Percentiles rank a stretch among this genome's conserved stretches.
phyloP scores from a whole-genome alignment of 2,113 vertebrate genomes.

The Thryonomys swinderianus region DNA sequence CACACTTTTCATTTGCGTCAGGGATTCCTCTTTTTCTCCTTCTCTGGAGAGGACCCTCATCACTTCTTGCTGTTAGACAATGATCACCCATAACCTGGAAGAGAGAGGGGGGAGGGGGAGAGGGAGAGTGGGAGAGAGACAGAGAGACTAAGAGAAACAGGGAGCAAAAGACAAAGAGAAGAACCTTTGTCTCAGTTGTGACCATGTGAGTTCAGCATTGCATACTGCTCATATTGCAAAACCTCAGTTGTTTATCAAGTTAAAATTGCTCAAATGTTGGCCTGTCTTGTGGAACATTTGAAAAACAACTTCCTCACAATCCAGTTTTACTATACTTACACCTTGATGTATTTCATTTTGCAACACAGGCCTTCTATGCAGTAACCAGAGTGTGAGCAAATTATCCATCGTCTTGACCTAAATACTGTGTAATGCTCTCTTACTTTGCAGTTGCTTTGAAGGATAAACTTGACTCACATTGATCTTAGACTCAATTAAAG shows the following conservation, averaged over 20 bases:
- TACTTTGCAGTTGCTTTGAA: neutral
- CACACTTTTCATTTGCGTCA: neutral
- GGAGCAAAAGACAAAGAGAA: no score
- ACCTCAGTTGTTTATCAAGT: neutral
- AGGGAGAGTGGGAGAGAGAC: no score
- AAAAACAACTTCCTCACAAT: neutral
- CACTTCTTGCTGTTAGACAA: neutral
- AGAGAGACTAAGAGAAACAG: no score
- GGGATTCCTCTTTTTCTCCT: neutral
- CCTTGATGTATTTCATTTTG: neutral
- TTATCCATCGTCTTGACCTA: neutral
- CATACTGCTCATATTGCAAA: neutral
- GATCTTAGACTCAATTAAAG: neutral
- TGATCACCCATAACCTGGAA: neutral
- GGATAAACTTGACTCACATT: neutral
- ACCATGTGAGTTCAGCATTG: neutral
- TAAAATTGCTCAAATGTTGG: neutral
- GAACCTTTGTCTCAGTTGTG: neutral
- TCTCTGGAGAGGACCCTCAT: neutral
- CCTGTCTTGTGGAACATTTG: neutral
- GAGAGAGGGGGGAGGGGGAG: no score
- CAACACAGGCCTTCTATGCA: neutral
- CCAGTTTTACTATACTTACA: neutral
- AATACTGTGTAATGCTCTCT: neutral
- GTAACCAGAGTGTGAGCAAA: neutral